Base-by-base conservation (phyloP, 64 coral and sea anemone species). In the Exaiptasia diaphana region DNA sequence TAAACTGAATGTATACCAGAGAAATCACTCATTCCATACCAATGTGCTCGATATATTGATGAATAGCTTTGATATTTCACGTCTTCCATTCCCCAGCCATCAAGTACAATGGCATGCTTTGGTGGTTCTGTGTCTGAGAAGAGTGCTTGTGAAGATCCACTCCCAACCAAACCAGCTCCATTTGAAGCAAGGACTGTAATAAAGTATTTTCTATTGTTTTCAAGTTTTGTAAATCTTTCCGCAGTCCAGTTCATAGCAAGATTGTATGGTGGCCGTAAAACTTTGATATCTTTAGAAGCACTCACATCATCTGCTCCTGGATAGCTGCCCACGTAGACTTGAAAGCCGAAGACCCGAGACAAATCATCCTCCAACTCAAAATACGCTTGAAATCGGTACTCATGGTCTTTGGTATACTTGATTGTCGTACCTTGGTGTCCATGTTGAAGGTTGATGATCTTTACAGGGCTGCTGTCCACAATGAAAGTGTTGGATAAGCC, bases 221-320 rank as follows among this genome's bases (percentile, higher is more conserved):
- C 78, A n/a, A 99, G 12, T 0, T 60, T 38, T 33, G 57, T 68
- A 25, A 4, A 18, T 32, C 38, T 53, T n/a, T 71, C 38, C 18
- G 89, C 59, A 73, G 85, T 89, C 95, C 95, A 99, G 48, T 89
- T 99, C 11, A 60, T 50, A 36, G 65, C 68, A 28, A 99, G 12
- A 10, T 42, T 71, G 15, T 82, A 81, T 35, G 15, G 9, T 9
- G 61, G 13, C 30, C 38, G 32, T 65, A 18, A 24, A 26, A 65
- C 13, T 14, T 35, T 35, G 50, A 69, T 32, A 15, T 65, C 81
- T 54, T 76, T 28, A 24, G 86, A 85, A 4, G 30, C 81, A 14
- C n/a, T n/a, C n/a, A 99, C 95, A 31, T 99, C 95, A 55, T 99
- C 95, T 1, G 89, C 95, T 36, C 90, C 95, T n/a, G 67, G 14